Percentiles rank a stretch among this genome's conserved stretches.
Evolutionary conservation across 2,797 vertebrate genomes (phyloP).

Genomic region (Notamacropus eugenii): DNA sequence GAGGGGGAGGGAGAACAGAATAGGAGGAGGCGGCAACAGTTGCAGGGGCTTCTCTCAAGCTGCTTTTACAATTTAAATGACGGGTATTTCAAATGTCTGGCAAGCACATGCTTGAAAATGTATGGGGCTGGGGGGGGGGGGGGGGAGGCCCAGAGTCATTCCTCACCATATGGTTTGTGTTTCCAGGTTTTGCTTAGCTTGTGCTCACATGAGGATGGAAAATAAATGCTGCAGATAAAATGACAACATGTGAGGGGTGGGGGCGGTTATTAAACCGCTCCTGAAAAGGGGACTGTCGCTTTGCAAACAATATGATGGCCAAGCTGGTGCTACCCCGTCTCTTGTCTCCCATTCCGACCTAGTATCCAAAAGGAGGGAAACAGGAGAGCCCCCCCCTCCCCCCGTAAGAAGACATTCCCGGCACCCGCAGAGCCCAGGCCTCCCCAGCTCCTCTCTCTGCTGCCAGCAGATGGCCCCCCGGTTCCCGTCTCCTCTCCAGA

Average conservation of each 20-base stretch:
- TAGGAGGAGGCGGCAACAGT: background rate
- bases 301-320: background rate
- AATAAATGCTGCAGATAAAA: background rate
- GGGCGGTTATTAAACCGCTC: background rate
- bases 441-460: background rate
- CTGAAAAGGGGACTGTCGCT: background rate
- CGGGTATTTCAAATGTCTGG: background rate
- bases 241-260: background rate
- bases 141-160: background rate
- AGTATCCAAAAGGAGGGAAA: background rate
- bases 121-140: background rate
- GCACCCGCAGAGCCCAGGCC: background rate
- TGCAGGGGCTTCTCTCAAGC: background rate
- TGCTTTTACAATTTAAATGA: background rate
- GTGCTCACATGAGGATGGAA: background rate
- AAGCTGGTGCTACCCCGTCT: background rate
- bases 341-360: background rate
- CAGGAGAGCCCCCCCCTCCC: background rate
- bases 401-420: background rate
- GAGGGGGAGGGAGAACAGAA: background rate
- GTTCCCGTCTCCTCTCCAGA: slow-evolving; percentile 27
- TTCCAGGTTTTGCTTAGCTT: slow-evolving; percentile 40
- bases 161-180: background rate
- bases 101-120: background rate
- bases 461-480: slow-evolving; percentile 77